phyloP scores from a whole-genome alignment of 2,888 invertebrate genomes.

The Stegophylla sp. region DNA sequence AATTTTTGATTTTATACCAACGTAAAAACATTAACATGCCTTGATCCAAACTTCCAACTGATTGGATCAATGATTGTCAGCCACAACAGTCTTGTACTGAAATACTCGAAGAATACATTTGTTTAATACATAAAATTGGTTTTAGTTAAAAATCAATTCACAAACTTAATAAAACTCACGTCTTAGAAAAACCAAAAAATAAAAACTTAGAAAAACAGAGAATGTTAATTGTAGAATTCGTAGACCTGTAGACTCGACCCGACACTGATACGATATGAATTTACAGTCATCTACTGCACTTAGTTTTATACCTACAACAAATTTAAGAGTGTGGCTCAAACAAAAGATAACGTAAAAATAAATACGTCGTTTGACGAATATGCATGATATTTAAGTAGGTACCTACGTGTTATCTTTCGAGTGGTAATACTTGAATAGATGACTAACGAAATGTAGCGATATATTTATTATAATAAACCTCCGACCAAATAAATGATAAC shows the following conservation, averaged over 20 bases:
- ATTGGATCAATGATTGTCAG: slow-evolving; percentile 63
- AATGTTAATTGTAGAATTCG: too few relatives aligned
- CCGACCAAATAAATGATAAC: background rate
- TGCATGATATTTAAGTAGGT: slow-evolving; percentile 36
- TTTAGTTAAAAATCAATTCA: background rate
- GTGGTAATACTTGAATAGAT: slow-evolving; percentile 23
- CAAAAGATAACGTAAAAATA: slow-evolving; percentile 51
- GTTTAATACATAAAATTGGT: background rate
- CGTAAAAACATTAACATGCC: slow-evolving; percentile 65
- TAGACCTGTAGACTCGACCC: background rate
- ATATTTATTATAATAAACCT: slow-evolving; percentile 50
- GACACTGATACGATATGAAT: slow-evolving; percentile 16
- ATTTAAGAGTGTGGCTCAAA: slow-evolving; percentile 39
- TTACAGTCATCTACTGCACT: background rate
- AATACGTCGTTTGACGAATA: slow-evolving; percentile 22
- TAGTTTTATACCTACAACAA: slow-evolving; percentile 34
- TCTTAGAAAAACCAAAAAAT: background rate
- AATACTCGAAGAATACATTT: background rate
- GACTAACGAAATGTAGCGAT: slow-evolving; percentile 2
- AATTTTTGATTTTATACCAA: slow-evolving; percentile 19
- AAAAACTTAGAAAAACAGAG: background rate
- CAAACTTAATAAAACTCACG: background rate
- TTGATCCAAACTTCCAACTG: slow-evolving; percentile 75
- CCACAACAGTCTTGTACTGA: background rate
- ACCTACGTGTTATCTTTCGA: slow-evolving; percentile 52